Percentiles rank a stretch among this genome's conserved stretches.
These are phyloP conservation scores for Invenusta paracnida DNA, from an alignment of 2,888 invertebrate species.

Conservation along the genomic window DNA sequence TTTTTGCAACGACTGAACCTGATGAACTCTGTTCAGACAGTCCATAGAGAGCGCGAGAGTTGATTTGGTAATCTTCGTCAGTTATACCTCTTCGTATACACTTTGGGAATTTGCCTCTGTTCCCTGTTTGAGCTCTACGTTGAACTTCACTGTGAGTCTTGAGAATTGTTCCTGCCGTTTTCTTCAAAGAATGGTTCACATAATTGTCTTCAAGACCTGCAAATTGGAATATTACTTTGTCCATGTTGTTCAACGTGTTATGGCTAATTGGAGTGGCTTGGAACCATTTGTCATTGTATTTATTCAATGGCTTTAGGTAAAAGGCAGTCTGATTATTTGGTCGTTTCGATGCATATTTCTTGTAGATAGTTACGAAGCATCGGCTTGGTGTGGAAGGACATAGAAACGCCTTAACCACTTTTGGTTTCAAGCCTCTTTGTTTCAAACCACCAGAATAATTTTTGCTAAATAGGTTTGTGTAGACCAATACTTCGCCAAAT, in stretches of 20 bases:
- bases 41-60: slow-evolving; percentile 30
- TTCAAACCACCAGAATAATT: neutral
- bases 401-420: slow-evolving; percentile 14
- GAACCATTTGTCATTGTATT: slow-evolving; percentile 23
- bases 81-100: slow-evolving; percentile 31
- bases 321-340: neutral
- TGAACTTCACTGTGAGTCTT: slow-evolving; percentile 19
- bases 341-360: too few relatives aligned
- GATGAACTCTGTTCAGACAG: slow-evolving; percentile 25
- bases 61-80: slow-evolving; percentile 19
- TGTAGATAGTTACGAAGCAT: slow-evolving; percentile 27
- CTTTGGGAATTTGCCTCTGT: neutral
- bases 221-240: slow-evolving; percentile 20
- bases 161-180: slow-evolving; percentile 14
- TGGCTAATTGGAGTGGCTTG: slow-evolving; percentile 21
- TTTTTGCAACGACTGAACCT: slow-evolving; percentile 25
- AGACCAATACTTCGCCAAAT: neutral
- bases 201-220: slow-evolving; percentile 22
- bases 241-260: slow-evolving; percentile 16
- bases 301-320: slow-evolving; percentile 20
- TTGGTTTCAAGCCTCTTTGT: neutral
- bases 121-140: slow-evolving; percentile 1
- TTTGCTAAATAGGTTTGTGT: neutral
- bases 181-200: slow-evolving; percentile 29
- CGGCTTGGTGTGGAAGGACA: slow-evolving; percentile 22